A percentile compares a stretch with the other conserved stretches of the same genome.
Conservation (phyloP, 2,888 invertebrate genomes). For the Dolomedes plantarius region DNA sequence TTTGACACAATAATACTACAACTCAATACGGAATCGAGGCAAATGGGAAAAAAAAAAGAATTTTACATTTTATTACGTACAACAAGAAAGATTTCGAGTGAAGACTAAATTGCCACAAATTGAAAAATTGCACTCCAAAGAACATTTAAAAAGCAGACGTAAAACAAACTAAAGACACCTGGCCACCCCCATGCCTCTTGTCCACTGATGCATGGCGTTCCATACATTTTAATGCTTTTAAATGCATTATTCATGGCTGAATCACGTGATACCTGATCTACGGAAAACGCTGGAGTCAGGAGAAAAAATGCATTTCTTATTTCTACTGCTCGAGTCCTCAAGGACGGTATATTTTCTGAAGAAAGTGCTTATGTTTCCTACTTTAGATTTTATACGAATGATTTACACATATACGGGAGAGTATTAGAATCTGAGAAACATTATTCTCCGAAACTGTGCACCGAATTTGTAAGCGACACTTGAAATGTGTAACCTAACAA, state of each 20-base stretch:
- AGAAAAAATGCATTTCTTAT: too few relatives aligned
- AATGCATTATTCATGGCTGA: constrained; percentile 15
- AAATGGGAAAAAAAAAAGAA: neutral
- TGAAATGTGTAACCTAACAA: too few relatives aligned
- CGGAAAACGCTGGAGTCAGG: neutral
- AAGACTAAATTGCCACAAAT: neutral
- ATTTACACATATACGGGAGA: neutral
- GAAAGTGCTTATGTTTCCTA: neutral
- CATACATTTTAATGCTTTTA: constrained; percentile 13
- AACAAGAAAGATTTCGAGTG: too few relatives aligned
- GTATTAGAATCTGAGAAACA: too few relatives aligned
- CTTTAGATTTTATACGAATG: neutral
- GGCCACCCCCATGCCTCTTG: neutral
- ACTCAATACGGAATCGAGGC: neutral
- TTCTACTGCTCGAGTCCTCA: too few relatives aligned
- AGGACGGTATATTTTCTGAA: neutral
- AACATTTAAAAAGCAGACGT: neutral
- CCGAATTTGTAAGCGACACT: too few relatives aligned
- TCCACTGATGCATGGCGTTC: neutral
- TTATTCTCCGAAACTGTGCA: too few relatives aligned
- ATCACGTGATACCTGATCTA: neutral
- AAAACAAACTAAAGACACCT: neutral
- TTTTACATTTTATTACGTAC: neutral
- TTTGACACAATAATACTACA: too few relatives aligned
- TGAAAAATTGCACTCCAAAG: neutral